Evolutionary conservation across 92 coral and sea anemone genomes (phyloP).

Genomic region (Porites cylindrica): DNA sequence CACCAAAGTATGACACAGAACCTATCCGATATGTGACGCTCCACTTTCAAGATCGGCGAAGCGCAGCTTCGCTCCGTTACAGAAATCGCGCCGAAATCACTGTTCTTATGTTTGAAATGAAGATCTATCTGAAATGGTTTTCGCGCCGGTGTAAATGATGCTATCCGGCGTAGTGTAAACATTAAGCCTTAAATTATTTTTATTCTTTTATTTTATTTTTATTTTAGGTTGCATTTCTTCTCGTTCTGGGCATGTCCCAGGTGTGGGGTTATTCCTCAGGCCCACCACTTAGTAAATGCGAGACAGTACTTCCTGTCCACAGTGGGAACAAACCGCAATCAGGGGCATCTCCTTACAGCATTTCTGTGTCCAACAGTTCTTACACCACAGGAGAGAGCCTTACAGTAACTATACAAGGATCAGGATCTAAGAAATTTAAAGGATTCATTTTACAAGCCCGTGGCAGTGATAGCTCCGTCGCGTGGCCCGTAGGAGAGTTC

Average conservation of each 20-base stretch:
- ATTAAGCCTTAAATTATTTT: too few relatives aligned
- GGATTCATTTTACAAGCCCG: slow-evolving; percentile 71
- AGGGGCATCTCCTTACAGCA: slow-evolving; percentile 44
- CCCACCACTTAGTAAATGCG: slow-evolving; percentile 64
- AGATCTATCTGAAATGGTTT: too few relatives aligned
- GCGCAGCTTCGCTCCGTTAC: too few relatives aligned
- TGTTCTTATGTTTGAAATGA: too few relatives aligned
- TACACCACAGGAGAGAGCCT: slow-evolving; percentile 62
- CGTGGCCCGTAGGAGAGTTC: slow-evolving; percentile 73
- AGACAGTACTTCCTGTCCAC: slow-evolving; percentile 56
- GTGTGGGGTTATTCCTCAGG: slow-evolving; percentile 30
- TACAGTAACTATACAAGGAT: slow-evolving; percentile 56
- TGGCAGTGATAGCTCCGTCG: slow-evolving; percentile 29
- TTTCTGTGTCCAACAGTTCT: slow-evolving; percentile 50
- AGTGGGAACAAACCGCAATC: neutral
- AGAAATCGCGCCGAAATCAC: too few relatives aligned
- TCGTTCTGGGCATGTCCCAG: neutral
- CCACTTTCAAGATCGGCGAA: too few relatives aligned
- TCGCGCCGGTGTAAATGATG: too few relatives aligned
- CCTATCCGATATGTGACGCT: too few relatives aligned
- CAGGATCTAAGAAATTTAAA: slow-evolving; percentile 23
- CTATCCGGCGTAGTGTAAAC: too few relatives aligned
- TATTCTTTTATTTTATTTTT: neutral
- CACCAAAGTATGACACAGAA: too few relatives aligned
- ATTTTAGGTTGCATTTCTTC: slow-evolving; percentile 10